Percentiles rank a stretch among this genome's conserved stretches.
Evolutionary conservation across 2,888 invertebrate genomes (phyloP).

Genomic region (Syritta pipiens): DNA sequence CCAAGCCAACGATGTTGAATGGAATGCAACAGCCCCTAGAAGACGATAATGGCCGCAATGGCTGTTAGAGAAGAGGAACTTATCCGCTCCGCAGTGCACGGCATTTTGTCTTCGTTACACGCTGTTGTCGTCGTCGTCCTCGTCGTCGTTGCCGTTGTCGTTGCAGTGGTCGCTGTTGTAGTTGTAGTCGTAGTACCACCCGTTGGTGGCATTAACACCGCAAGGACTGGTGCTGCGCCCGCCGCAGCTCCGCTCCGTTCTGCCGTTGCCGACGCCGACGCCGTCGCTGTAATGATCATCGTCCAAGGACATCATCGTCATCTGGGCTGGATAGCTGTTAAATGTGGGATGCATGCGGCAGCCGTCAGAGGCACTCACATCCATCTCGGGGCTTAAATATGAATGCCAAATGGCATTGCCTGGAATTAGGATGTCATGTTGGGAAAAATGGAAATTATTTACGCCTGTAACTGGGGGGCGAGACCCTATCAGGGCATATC

Average conservation of each 20-base stretch:
- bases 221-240: conserved; percentile 39
- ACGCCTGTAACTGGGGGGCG: conserved; percentile 29
- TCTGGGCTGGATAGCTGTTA: conserved; percentile 42
- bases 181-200: not conserved
- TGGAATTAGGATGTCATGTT: conserved; percentile 64
- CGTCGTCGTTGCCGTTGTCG: not conserved
- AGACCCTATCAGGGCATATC: conserved; percentile 7
- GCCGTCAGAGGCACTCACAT: conserved; percentile 58
- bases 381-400: conserved; percentile 56
- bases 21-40: conserved; percentile 43
- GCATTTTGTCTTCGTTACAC: conserved; percentile 59
- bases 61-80: conserved; percentile 8
- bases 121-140: conserved; percentile 2
- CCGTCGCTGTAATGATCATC: not conserved
- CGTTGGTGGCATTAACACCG: conserved; percentile 50
- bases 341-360: conserved; percentile 60
- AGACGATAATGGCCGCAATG: not conserved
- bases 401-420: conserved; percentile 59
- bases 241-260: not conserved
- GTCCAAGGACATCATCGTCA: conserved; percentile 20
- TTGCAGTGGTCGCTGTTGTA: not conserved
- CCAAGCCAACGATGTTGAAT: conserved; percentile 24
- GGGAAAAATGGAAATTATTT: conserved; percentile 62
- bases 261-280: not conserved
- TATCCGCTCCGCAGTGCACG: conserved; percentile 45